Percentiles rank a stretch among this genome's conserved stretches.
Conservation (phyloP, 2,888 invertebrate genomes). For the Charanyca ferruginea region DNA sequence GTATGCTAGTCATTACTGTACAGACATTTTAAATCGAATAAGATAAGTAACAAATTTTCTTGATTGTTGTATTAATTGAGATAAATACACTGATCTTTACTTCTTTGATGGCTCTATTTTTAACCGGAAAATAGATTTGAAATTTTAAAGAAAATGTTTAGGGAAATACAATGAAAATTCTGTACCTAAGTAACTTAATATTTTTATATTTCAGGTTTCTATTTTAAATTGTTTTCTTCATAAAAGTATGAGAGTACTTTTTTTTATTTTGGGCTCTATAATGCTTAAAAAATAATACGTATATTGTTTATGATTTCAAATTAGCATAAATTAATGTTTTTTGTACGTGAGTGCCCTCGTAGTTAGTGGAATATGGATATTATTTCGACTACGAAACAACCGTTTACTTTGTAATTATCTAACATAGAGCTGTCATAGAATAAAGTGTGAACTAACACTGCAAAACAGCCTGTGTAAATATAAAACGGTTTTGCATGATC, state of each 20-base stretch:
- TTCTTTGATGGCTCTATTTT: slow-evolving; percentile 67
- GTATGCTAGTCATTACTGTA: slow-evolving; percentile 88
- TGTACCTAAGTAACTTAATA: background rate
- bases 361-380: background rate
- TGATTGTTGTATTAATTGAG: slow-evolving; percentile 81
- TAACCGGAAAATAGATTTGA: background rate
- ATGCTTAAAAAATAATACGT: too few species aligned
- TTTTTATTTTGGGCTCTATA: background rate
- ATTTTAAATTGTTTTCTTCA: background rate
- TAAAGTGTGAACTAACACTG: slow-evolving; percentile 65
- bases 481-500: slow-evolving; percentile 82
- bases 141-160: too few species aligned
- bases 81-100: slow-evolving; percentile 56
- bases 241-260: background rate
- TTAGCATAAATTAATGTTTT: background rate
- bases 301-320: background rate
- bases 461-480: slow-evolving; percentile 83
- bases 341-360: background rate
- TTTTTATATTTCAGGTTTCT: background rate
- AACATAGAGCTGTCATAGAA: slow-evolving; percentile 69
- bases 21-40: slow-evolving; percentile 81
- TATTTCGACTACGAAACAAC: background rate
- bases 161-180: too few species aligned
- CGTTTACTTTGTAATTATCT: background rate
- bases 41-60: slow-evolving; percentile 79